Percentiles rank a stretch among this genome's conserved stretches.
phyloP scores from a whole-genome alignment of 64 coral and sea anemone genomes.

The Platygyra sinensis region DNA sequence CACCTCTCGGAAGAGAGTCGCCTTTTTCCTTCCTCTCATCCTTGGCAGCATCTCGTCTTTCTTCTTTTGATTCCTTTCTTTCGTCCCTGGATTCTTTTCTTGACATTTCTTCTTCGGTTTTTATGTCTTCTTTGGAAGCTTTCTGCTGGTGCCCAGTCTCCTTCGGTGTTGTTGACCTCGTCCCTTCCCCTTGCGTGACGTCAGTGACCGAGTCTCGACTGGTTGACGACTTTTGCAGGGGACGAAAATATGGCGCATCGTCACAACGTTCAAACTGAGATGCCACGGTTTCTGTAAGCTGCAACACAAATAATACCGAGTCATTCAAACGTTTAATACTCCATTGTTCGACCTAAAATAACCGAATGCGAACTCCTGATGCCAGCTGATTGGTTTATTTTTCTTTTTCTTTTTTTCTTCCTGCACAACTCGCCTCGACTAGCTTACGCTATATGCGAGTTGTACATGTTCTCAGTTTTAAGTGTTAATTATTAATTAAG shows the following conservation, averaged over 20 bases:
- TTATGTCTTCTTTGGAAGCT: slow-evolving; percentile 13
- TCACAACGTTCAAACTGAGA: slow-evolving; percentile 99
- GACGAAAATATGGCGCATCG: slow-evolving; percentile 78
- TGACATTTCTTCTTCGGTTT: slow-evolving; percentile 37
- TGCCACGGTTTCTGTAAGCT: slow-evolving; percentile 96
- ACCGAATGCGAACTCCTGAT: too few species aligned
- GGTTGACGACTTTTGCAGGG: slow-evolving; percentile 68
- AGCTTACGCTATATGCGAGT: too few species aligned
- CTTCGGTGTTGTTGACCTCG: neutral
- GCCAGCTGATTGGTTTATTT: too few species aligned
- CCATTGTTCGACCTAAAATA: too few species aligned
- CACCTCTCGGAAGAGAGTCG: slow-evolving; percentile 19
- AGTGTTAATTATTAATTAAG: too few species aligned
- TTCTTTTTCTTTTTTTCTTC: too few species aligned
- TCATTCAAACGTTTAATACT: too few species aligned
- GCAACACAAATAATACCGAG: neutral
- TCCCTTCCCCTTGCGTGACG: neutral
- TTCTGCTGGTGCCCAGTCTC: neutral
- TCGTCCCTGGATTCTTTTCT: slow-evolving; percentile 46
- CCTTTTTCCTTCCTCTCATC: slow-evolving; percentile 35
- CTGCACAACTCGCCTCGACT: too few species aligned
- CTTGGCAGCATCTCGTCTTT: slow-evolving; percentile 15
- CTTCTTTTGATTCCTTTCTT: slow-evolving; percentile 48
- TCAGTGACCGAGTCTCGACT: slow-evolving; percentile 86
- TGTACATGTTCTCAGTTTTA: too few species aligned